Evolutionary conservation across 2,888 invertebrate species (phyloP).

Genomic region (Sinhomidia bicolor): DNA sequence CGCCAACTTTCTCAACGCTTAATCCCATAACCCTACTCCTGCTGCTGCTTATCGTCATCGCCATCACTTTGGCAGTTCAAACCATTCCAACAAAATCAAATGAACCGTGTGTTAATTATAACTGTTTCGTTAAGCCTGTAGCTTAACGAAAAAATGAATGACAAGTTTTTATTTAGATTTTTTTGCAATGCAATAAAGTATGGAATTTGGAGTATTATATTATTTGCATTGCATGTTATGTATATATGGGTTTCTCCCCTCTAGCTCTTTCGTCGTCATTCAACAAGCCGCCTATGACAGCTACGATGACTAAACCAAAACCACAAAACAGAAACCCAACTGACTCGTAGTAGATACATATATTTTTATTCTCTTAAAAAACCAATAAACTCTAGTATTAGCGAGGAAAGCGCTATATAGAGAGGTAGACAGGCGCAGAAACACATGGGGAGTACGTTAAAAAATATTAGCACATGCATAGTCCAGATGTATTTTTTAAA

Average conservation of each 20-base stretch:
- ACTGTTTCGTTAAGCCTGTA: background rate
- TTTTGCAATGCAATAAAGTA: background rate
- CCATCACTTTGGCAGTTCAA: conserved; percentile 1
- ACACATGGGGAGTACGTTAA: background rate
- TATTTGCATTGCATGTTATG: background rate
- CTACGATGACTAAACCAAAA: conserved; percentile 3
- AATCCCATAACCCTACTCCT: background rate
- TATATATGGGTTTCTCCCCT: background rate
- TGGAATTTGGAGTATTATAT: background rate
- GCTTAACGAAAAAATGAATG: background rate
- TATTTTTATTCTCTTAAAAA: conserved; percentile 1
- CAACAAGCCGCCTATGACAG: conserved; percentile 21
- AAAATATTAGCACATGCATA: conserved; percentile 15
- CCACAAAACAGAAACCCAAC: background rate
- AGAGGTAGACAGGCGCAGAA: background rate
- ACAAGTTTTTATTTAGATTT: background rate
- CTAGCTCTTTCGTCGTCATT: background rate
- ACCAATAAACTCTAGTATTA: conserved; percentile 1
- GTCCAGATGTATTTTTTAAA: background rate
- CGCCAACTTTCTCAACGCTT: background rate
- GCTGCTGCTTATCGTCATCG: no score
- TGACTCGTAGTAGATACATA: background rate
- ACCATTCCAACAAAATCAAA: background rate
- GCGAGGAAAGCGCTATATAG: no score
- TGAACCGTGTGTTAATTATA: conserved; percentile 21